These are phyloP conservation scores for Clepsis dumicolana DNA, from an alignment of 2,888 invertebrate genomes.

Conservation along the genomic window DNA sequence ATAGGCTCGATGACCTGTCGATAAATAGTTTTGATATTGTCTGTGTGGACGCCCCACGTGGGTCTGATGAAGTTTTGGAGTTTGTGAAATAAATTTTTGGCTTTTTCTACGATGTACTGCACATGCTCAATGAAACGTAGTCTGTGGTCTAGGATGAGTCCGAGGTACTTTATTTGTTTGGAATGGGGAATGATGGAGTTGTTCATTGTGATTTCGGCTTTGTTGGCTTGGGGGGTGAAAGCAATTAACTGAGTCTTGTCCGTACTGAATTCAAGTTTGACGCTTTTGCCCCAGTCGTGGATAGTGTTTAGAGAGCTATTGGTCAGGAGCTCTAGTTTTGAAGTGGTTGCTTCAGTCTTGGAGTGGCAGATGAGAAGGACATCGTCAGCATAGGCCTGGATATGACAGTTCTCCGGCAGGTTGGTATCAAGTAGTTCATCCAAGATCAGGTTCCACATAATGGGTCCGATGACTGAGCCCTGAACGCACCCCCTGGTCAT, in stretches of 20 bases:
- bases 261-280: slow-evolving; percentile 38
- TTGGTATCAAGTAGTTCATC: slow-evolving; percentile 45
- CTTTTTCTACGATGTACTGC: slow-evolving; percentile 19
- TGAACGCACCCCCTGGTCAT: slow-evolving; percentile 50
- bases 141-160: slow-evolving; percentile 34
- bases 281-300: slow-evolving; percentile 26
- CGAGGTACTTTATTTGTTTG: slow-evolving; percentile 29
- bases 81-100: too few species aligned
- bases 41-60: slow-evolving; percentile 45
- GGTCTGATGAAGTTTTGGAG: slow-evolving; percentile 31
- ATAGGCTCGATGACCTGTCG: too few species aligned
- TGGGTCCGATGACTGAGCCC: slow-evolving; percentile 48
- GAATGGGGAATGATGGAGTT: background rate
- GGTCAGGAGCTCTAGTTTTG: background rate
- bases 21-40: slow-evolving; percentile 42
- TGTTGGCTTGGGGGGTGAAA: slow-evolving; percentile 18
- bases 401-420: slow-evolving; percentile 35
- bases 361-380: too few species aligned
- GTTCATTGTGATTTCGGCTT: slow-evolving; percentile 33
- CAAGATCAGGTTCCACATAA: slow-evolving; percentile 49
- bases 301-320: background rate
- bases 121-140: slow-evolving; percentile 29
- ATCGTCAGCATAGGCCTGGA: slow-evolving; percentile 46
- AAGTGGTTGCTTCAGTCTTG: too few species aligned
- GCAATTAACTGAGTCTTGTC: slow-evolving; percentile 26